Base-by-base conservation (phyloP, 2,113 vertebrate species). In the Cryptotis parvus region DNA sequence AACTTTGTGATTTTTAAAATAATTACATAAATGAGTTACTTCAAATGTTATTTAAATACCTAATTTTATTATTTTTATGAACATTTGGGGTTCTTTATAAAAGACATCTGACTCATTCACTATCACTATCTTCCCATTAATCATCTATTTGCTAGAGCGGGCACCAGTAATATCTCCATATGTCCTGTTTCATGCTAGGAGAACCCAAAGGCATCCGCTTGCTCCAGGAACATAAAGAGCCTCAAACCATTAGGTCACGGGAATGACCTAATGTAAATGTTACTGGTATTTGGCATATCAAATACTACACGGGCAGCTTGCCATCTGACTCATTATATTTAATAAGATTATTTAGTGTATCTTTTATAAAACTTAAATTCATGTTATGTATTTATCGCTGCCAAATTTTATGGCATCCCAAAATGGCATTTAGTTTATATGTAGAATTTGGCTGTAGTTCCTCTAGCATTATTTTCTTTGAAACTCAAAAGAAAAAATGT, bases 61-160 rank as follows among this genome's bases (percentile, higher is more conserved):
- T 78, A 69, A 39, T 49, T 91, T 68, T 41, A n/a, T n/a, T n/a
- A n/a, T 85, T 90, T 87, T 66, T 41, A 80, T 87, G 41, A 80
- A 20, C 80, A 73, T 72, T n/a, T 16, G 37, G 6, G 4, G 31
- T 55, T 52, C 78, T 86, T 72, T 49, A 9, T 43, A 72, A 80
- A 77, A 70, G 45, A 63, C 20, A 9, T 1, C 41, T 52, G 9
- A 24, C 29, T 10, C 31, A 24, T 73, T 65, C n/a, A n/a, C n/a
- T n/a, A n/a, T n/a, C n/a, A n/a, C n/a, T n/a, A n/a, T n/a, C n/a
- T n/a, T n/a, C n/a, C n/a, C n/a, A n/a, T n/a, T n/a, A n/a, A n/a
- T n/a, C n/a, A n/a, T n/a, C n/a, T n/a, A n/a, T n/a, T n/a, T n/a
- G n/a, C n/a, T n/a, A n/a, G n/a, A n/a, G n/a, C n/a, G n/a, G n/a